Conservation (phyloP, 1,140 invertebrate species). For the Drosophila littoralis region DNA sequence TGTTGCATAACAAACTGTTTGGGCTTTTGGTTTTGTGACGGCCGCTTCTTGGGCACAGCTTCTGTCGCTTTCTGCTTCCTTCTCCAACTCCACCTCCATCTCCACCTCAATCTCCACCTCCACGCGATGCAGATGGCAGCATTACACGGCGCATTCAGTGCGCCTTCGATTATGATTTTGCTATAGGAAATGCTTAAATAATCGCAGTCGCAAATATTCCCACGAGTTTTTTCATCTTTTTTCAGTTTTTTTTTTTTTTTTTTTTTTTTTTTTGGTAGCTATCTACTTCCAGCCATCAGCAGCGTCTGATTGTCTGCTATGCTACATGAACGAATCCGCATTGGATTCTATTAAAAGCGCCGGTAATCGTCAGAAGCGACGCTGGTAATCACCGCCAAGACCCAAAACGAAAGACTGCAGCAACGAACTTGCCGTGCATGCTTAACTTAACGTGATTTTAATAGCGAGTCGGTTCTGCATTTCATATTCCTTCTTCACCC, state of each 20-base stretch:
- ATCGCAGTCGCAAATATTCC: conserved; percentile 73
- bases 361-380: conserved; percentile 63
- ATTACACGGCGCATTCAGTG: conserved; percentile 65
- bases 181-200: conserved; percentile 75
- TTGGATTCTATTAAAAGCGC: conserved; percentile 72
- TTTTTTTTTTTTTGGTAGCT: conserved; percentile 35
- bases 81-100: conserved; percentile 21
- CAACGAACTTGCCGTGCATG: conserved; percentile 59
- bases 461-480: conserved; percentile 61
- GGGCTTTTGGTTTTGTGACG: conserved; percentile 16
- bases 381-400: conserved; percentile 57
- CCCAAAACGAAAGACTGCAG: conserved; percentile 50
- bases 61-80: conserved; percentile 40
- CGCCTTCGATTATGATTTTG: conserved; percentile 69
- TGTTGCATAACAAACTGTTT: conserved; percentile 51
- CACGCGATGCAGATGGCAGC: conserved; percentile 58
- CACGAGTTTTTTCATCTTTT: conserved; percentile 54
- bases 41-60: conserved; percentile 24
- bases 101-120: conserved; percentile 43
- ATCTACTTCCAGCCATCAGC: conserved; percentile 57
- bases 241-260: background rate
- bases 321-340: conserved; percentile 67
- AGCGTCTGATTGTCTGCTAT: conserved; percentile 34
- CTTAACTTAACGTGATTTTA: conserved; percentile 77
- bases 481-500: conserved; percentile 30